These are phyloP conservation scores for Apis cerana DNA, from an alignment of 1,140 invertebrate species.

Conservation along the genomic window DNA sequence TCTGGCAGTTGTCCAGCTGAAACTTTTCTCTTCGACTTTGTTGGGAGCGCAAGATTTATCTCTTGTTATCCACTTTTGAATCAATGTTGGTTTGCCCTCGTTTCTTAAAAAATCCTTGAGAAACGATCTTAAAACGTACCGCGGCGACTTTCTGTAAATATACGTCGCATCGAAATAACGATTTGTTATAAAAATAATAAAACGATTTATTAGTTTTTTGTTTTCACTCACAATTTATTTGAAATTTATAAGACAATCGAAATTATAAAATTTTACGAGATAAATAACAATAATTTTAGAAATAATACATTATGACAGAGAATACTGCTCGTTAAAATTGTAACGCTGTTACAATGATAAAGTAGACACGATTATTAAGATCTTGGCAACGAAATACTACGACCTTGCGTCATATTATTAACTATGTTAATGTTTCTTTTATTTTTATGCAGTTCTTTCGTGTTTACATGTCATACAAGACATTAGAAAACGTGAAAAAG, in stretches of 20 bases:
- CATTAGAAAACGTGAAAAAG: too few species aligned
- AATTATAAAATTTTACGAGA: not conserved
- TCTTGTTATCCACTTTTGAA: conserved; percentile 26
- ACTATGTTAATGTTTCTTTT: not conserved
- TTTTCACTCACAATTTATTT: not conserved
- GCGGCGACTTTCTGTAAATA: not conserved
- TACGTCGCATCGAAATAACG: not conserved
- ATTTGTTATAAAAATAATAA: not conserved
- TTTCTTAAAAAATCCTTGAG: conserved; percentile 14
- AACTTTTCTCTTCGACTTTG: conserved; percentile 30
- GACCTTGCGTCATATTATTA: not conserved
- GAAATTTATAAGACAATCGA: not conserved
- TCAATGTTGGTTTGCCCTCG: conserved; percentile 9
- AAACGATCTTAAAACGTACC: not conserved
- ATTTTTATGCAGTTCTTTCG: not conserved
- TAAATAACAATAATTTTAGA: not conserved
- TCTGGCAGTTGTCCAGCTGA: conserved; percentile 57
- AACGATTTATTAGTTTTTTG: not conserved
- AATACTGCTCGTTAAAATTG: conserved; percentile 7
- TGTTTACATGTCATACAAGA: too few species aligned
- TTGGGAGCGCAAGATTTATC: conserved; percentile 51
- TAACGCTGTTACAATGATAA: not conserved
- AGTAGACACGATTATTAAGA: not conserved
- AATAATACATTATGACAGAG: too few species aligned
- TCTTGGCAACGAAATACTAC: conserved; percentile 21